These are phyloP conservation scores for Cotesia chilonis DNA, from an alignment of 1,140 invertebrate genomes.

Conservation along the genomic window DNA sequence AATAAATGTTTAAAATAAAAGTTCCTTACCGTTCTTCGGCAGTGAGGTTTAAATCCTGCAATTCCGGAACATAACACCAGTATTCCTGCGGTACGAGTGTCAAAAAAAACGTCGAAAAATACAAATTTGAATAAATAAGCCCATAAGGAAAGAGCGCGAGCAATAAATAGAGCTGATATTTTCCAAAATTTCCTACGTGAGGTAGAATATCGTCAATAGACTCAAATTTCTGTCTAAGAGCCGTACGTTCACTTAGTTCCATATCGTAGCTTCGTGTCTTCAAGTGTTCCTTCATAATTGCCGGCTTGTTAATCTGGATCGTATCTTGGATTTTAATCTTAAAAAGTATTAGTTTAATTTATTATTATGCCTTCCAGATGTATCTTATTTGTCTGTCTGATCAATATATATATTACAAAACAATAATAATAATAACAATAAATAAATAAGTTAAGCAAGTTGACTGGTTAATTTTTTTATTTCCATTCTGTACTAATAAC, in stretches of 20 bases:
- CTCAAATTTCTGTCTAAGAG: constrained; percentile 52
- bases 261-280: constrained; percentile 31
- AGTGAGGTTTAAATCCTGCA: constrained; percentile 48
- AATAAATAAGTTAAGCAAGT: too few species aligned
- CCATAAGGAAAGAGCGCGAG: constrained; percentile 57
- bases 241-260: constrained; percentile 49
- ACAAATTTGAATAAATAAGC: constrained; percentile 56
- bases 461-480: background rate
- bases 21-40: constrained; percentile 50
- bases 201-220: constrained; percentile 66
- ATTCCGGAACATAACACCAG: constrained; percentile 59
- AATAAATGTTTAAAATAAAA: background rate
- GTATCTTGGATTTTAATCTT: background rate
- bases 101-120: constrained; percentile 64
- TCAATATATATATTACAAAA: too few species aligned
- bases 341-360: background rate
- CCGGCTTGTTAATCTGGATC: constrained; percentile 6
- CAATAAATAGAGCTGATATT: constrained; percentile 66
- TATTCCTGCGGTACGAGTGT: constrained; percentile 61
- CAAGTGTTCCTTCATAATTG: constrained; percentile 38
- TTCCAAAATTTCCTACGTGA: constrained; percentile 67
- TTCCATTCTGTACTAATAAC: background rate
- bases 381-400: too few species aligned
- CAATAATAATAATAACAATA: too few species aligned
- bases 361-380: background rate